Base-by-base conservation (phyloP, 1,140 invertebrate genomes). In the Conus ventricosus region DNA sequence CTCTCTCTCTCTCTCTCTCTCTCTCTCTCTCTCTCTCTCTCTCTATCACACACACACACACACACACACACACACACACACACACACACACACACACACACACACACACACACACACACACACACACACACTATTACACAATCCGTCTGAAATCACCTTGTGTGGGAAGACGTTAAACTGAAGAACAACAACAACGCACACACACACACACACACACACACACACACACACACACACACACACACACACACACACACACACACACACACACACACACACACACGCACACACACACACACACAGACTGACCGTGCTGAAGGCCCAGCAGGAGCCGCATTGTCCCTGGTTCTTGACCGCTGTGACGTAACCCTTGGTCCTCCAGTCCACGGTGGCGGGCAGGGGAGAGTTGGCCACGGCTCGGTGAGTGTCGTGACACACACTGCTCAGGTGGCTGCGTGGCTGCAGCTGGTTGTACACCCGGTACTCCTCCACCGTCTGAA, bases 271-370 rank as follows among this genome's bases (percentile, higher is more conserved):
- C 25, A 8, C 82, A 27, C 82, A 13, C 82, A 8, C 54, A 51
- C 78, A 15, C 82, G 27, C n/a, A 25, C 82, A 60, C 54, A n/a
- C 82, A 81, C 54, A 84, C n/a, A 60, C 15, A 53, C 8, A 67
- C 17, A 85, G 4, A 71, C 93, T 91, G 90, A 94, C 93, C 17
- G 93, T 88, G 88, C 93, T 93, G 89, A 94, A 94, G 54, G 93
- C 91, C 92, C 92, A 94, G 80, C 92, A 94, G 15, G 92, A 94
- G 25, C 94, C 94, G 90, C 94, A 95, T 27, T 92, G 89, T 7
- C 88, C 89, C 90, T 96, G 96, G 90, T 96, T 94, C 89, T 95
- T 95, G 8, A 96, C 94, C 20, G 93, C 91, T 4, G 96, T 96
- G 8, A 96, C 96, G 88, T 94, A 94, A 13, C 95, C 95, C 86